Evolutionary conservation across 2,888 invertebrate species (phyloP).

Genomic region (Drosophila rubida): DNA sequence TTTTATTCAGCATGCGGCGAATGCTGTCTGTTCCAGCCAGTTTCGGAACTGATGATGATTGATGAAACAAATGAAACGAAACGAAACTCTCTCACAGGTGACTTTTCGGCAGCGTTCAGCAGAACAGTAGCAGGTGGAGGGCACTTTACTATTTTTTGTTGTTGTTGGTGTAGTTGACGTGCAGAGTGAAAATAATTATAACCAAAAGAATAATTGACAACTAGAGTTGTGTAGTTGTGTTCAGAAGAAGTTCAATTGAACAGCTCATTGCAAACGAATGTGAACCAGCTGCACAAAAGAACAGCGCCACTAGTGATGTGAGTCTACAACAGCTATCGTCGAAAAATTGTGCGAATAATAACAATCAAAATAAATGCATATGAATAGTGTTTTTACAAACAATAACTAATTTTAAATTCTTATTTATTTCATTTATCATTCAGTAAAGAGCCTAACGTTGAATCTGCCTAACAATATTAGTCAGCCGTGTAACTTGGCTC

Average conservation of each 20-base stretch:
- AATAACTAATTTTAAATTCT: too few species aligned
- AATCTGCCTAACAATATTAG: too few species aligned
- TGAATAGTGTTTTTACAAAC: too few species aligned
- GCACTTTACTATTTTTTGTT: slow-evolving; percentile 14
- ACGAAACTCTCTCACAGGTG: neutral
- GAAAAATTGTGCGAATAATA: neutral
- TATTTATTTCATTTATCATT: too few species aligned
- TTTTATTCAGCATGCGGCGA: slow-evolving; percentile 47
- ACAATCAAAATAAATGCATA: too few species aligned
- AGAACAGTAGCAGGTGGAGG: neutral
- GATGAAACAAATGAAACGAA: neutral
- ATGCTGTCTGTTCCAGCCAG: slow-evolving; percentile 34
- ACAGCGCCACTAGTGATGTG: slow-evolving; percentile 32
- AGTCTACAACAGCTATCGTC: neutral
- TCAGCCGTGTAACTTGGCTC: too few species aligned
- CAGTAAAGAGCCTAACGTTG: too few species aligned
- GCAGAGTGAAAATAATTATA: slow-evolving; percentile 54
- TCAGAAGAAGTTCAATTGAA: slow-evolving; percentile 1
- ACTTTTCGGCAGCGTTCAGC: neutral
- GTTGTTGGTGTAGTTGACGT: slow-evolving; percentile 7
- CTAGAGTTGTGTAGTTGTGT: slow-evolving; percentile 9
- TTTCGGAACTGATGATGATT: neutral
- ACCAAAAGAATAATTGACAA: slow-evolving; percentile 63
- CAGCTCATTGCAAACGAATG: neutral
- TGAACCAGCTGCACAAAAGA: slow-evolving; percentile 6